Conservation (phyloP, 2,888 invertebrate genomes). For the Sminthurinus aureus region DNA sequence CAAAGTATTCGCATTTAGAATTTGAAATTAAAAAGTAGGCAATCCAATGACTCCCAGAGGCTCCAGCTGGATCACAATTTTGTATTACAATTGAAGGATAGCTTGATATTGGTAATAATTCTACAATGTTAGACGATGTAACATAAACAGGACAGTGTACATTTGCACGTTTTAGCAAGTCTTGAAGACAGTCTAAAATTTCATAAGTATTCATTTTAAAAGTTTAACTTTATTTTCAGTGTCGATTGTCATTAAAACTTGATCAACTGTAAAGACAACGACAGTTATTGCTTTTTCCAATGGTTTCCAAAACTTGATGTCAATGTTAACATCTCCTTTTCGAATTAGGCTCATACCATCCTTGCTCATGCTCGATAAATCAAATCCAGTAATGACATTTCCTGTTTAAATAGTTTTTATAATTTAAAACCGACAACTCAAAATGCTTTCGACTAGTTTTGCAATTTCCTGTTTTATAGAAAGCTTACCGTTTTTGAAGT, state of each 20-base stretch:
- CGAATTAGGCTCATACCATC: neutral
- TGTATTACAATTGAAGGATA: neutral
- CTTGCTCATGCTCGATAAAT: neutral
- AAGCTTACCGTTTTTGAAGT: too few relatives aligned
- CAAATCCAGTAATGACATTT: neutral
- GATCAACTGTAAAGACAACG: neutral
- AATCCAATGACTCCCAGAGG: neutral
- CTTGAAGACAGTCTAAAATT: neutral
- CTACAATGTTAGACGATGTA: neutral
- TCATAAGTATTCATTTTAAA: neutral
- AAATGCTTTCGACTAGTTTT: too few relatives aligned
- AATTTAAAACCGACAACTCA: too few relatives aligned
- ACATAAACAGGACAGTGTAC: neutral
- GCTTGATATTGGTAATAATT: neutral
- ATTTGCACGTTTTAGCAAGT: neutral
- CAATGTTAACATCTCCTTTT: neutral
- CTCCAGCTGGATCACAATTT: neutral
- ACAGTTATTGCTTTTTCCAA: neutral
- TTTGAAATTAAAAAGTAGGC: neutral
- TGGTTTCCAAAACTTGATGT: neutral
- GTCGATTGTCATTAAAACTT: neutral
- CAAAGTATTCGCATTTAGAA: neutral
- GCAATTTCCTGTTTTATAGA: neutral
- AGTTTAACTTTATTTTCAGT: neutral
- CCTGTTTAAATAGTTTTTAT: neutral